Percentiles rank a stretch among this genome's conserved stretches.
These are phyloP conservation scores for Leiothrix lutea DNA, from an alignment of 2,113 vertebrate genomes.

Conservation along the genomic window DNA sequence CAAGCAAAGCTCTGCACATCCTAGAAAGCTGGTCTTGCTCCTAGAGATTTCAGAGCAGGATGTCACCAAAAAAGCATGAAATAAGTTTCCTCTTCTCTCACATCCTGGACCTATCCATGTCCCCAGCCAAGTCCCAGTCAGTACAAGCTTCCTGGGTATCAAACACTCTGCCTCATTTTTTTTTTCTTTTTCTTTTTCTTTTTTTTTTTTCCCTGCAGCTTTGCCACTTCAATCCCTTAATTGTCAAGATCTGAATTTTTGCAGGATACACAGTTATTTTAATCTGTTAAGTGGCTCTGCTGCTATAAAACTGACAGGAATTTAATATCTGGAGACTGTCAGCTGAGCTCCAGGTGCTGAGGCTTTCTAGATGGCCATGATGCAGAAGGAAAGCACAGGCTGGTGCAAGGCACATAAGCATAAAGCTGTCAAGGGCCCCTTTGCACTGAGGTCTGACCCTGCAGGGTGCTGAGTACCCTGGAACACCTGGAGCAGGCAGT, in stretches of 20 bases:
- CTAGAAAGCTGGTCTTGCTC: neutral
- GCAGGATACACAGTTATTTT: conserved; percentile 46
- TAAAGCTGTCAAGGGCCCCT: neutral
- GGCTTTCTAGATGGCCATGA: neutral
- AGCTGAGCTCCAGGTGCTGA: conserved; percentile 47
- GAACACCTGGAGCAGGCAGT: neutral
- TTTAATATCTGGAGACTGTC: conserved; percentile 40
- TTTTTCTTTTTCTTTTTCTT: neutral
- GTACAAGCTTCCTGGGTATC: neutral
- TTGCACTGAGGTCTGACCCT: fast-evolving
- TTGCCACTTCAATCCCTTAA: conserved; percentile 45
- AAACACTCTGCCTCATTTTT: neutral
- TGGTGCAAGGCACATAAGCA: neutral
- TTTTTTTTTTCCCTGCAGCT: neutral
- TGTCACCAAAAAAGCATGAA: neutral
- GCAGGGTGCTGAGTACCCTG: neutral
- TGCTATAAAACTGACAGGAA: conserved; percentile 44
- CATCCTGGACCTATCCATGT: neutral
- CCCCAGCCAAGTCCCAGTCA: neutral
- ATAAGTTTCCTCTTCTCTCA: neutral
- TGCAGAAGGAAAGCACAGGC: neutral
- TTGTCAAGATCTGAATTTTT: conserved; percentile 40
- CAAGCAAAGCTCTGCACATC: neutral
- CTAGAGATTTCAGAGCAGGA: neutral
- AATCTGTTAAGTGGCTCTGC: conserved; percentile 62